A percentile compares a stretch with the other conserved stretches of the same genome.
These are phyloP conservation scores for Gallinago nigripennis DNA, from an alignment of 2,797 vertebrate species.

Conservation along the genomic window DNA sequence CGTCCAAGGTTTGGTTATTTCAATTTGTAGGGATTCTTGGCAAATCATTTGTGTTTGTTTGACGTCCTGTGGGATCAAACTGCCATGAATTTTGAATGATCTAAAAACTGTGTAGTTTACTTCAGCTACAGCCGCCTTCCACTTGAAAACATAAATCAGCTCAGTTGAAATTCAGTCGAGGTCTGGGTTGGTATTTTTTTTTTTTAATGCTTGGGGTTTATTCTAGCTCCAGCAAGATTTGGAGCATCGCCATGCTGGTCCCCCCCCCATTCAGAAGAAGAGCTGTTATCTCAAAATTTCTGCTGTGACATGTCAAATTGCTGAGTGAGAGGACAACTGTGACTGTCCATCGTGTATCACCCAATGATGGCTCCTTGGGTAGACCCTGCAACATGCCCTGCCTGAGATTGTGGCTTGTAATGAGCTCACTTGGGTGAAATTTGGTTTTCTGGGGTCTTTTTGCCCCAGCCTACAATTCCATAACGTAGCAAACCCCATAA, in stretches of 20 bases:
- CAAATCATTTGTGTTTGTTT: slow-evolving; percentile 46
- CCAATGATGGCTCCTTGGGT: neutral
- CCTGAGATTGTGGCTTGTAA: neutral
- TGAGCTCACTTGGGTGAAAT: neutral
- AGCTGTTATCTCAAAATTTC: neutral
- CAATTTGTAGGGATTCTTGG: slow-evolving; percentile 28
- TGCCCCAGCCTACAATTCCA: neutral
- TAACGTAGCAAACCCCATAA: neutral
- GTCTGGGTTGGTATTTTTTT: neutral
- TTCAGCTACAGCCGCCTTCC: slow-evolving; percentile 24
- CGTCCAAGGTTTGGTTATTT: neutral
- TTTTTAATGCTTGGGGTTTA: neutral
- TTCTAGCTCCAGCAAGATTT: neutral
- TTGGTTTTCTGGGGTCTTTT: neutral
- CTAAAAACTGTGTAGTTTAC: slow-evolving; percentile 52
- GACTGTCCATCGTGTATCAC: fast-evolving
- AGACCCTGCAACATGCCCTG: neutral
- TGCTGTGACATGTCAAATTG: too few species aligned
- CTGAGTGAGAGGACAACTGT: neutral
- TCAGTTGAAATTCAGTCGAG: neutral
- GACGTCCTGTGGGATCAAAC: slow-evolving; percentile 54
- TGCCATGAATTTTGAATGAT: slow-evolving; percentile 62
- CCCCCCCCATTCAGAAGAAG: neutral
- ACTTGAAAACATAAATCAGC: slow-evolving; percentile 54
- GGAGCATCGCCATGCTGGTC: fast-evolving